Percentiles rank a stretch among this genome's conserved stretches.
Conservation (phyloP, 2,113 vertebrate species). For the Nycticryphes semicollaris region DNA sequence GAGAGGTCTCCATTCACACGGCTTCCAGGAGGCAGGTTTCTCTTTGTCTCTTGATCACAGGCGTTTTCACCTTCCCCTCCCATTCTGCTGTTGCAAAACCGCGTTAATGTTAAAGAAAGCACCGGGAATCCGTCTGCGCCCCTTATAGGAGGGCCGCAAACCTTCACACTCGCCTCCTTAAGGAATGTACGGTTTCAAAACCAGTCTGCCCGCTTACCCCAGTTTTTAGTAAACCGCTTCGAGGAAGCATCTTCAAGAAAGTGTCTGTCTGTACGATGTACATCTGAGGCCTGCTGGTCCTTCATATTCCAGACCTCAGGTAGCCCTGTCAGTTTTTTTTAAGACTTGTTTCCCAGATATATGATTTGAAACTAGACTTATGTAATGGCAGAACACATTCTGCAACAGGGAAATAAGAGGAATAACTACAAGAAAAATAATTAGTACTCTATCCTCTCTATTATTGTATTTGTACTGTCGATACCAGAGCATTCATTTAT, state of each 20-base stretch:
- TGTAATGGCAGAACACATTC: rapidly evolving
- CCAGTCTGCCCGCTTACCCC: rapidly evolving
- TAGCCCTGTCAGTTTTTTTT: rapidly evolving
- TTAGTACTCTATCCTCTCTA: rapidly evolving
- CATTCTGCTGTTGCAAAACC: neutral
- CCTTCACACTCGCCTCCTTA: rapidly evolving
- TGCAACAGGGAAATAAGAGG: neutral
- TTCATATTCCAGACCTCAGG: neutral
- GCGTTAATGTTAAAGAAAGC: neutral
- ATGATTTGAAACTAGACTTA: neutral
- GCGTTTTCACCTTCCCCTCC: neutral
- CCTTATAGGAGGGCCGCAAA: rapidly evolving
- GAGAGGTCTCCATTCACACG: neutral
- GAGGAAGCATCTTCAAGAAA: rapidly evolving
- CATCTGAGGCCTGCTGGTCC: rapidly evolving
- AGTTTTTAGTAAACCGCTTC: neutral
- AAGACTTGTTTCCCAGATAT: neutral
- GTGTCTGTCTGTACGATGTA: rapidly evolving
- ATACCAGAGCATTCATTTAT: rapidly evolving
- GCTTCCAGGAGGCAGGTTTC: neutral
- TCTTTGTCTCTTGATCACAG: neutral
- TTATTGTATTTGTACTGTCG: neutral
- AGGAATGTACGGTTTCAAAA: neutral
- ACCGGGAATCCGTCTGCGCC: rapidly evolving
- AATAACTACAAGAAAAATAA: neutral